phyloP scores from a whole-genome alignment of 2,888 invertebrate genomes.

The Trypoxylon attenuatum region DNA sequence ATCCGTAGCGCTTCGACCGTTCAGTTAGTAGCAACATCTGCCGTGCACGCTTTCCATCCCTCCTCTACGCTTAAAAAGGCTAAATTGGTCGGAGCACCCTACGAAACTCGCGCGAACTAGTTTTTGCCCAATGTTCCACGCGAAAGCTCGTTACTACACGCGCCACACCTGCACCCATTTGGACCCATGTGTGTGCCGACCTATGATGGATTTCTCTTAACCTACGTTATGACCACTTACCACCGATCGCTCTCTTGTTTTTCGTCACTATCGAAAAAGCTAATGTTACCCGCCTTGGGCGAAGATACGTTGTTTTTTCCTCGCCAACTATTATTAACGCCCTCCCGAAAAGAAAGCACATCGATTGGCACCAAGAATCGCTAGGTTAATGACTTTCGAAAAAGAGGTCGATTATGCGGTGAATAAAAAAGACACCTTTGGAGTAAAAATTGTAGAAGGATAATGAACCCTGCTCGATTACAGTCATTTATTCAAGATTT shows the following conservation, averaged over 20 bases:
- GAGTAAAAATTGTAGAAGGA: no score
- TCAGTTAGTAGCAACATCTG: constrained; percentile 25
- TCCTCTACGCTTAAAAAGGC: constrained; percentile 38
- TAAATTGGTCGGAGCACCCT: constrained; percentile 35
- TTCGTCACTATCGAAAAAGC: neutral
- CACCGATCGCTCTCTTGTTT: neutral
- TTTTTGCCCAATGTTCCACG: constrained; percentile 27
- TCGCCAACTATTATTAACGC: no score
- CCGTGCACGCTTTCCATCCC: constrained; percentile 26
- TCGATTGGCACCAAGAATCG: no score
- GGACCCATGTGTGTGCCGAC: neutral
- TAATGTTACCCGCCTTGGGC: constrained; percentile 2
- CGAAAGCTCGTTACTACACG: neutral
- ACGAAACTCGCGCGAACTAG: constrained; percentile 37
- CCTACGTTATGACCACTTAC: neutral
- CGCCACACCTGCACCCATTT: no score
- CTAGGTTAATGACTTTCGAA: no score
- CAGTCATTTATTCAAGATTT: no score
- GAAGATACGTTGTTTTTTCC: no score
- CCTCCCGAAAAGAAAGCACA: neutral
- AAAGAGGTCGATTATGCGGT: no score
- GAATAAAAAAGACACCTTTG: no score
- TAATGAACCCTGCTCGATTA: no score
- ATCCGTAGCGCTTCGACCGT: constrained; percentile 18
- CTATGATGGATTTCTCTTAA: constrained; percentile 1